Evolutionary conservation across 2,888 invertebrate species (phyloP).

Genomic region (Xestia sexstrigata): DNA sequence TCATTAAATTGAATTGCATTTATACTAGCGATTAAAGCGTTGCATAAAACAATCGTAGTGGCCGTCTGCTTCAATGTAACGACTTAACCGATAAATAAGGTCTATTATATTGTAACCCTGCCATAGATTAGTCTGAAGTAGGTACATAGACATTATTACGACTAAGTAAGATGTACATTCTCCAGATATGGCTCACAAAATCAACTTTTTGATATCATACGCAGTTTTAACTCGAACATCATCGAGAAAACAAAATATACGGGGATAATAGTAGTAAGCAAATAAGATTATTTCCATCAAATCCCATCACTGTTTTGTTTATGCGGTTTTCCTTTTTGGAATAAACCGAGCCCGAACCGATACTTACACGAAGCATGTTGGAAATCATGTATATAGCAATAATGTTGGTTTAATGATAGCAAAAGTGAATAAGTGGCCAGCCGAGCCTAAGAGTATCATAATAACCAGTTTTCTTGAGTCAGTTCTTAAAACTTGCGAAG

Average conservation of each 20-base stretch:
- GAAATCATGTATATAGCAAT: slow-evolving; percentile 47
- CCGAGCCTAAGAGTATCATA: slow-evolving; percentile 31
- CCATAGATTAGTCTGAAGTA: slow-evolving; percentile 20
- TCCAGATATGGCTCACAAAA: slow-evolving; percentile 21
- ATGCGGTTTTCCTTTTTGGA: slow-evolving; percentile 48
- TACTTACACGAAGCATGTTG: slow-evolving; percentile 33
- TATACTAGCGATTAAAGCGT: slow-evolving; percentile 53
- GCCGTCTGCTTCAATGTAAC: slow-evolving; percentile 29
- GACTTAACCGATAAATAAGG: slow-evolving; percentile 28
- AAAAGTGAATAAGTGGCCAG: slow-evolving; percentile 46
- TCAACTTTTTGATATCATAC: slow-evolving; percentile 18
- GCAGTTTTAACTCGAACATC: slow-evolving; percentile 16
- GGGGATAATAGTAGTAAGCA: slow-evolving; percentile 41
- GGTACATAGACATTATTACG: slow-evolving; percentile 11
- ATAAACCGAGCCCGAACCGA: slow-evolving; percentile 34
- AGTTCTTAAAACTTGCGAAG: slow-evolving; percentile 22
- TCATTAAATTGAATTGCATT: slow-evolving; percentile 69
- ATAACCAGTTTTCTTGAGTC: slow-evolving; percentile 39
- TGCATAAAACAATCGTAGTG: slow-evolving; percentile 38
- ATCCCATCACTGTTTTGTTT: slow-evolving; percentile 44
- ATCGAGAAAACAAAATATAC: slow-evolving; percentile 41
- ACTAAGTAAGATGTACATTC: slow-evolving; percentile 2
- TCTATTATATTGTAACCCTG: slow-evolving; percentile 4
- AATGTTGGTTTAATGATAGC: slow-evolving; percentile 48
- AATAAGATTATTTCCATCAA: slow-evolving; percentile 53